Percentiles rank a stretch among this genome's conserved stretches.
Evolutionary conservation across 2,888 invertebrate species (phyloP).

Genomic region (Epinotia brunnichana): DNA sequence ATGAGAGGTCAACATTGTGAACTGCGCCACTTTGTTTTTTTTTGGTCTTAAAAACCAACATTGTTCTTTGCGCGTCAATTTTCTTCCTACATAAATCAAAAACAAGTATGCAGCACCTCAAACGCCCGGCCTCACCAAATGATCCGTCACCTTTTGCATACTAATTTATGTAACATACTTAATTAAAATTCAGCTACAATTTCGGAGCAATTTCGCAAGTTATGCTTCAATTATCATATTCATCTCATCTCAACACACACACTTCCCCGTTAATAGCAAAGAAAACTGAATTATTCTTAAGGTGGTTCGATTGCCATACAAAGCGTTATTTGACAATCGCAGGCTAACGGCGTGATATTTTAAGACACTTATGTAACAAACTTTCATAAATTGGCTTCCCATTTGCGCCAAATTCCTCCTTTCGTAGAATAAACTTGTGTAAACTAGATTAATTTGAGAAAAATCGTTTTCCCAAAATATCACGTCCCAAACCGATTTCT

Average conservation of each 20-base stretch:
- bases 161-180: constrained; percentile 25
- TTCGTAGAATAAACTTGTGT: no score
- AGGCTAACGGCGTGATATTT: no score
- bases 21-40: background rate
- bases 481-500: no score
- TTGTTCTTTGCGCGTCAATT: background rate
- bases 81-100: constrained; percentile 23
- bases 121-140: constrained; percentile 8
- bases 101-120: constrained; percentile 13
- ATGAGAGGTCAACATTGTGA: background rate
- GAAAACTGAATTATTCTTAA: constrained; percentile 20
- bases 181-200: constrained; percentile 38
- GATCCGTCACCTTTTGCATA: constrained; percentile 27
- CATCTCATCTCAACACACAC: no score
- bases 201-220: constrained; percentile 41
- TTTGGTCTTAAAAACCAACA: background rate
- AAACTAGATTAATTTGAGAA: no score
- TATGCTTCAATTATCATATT: constrained; percentile 42
- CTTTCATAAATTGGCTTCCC: no score
- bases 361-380: no score
- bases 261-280: background rate
- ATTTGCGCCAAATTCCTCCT: no score
- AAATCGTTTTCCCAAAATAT: no score
- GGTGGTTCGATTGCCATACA: no score
- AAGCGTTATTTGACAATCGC: no score